Conservation (phyloP, 2,113 vertebrate species). For the Struthidea cinerea region DNA sequence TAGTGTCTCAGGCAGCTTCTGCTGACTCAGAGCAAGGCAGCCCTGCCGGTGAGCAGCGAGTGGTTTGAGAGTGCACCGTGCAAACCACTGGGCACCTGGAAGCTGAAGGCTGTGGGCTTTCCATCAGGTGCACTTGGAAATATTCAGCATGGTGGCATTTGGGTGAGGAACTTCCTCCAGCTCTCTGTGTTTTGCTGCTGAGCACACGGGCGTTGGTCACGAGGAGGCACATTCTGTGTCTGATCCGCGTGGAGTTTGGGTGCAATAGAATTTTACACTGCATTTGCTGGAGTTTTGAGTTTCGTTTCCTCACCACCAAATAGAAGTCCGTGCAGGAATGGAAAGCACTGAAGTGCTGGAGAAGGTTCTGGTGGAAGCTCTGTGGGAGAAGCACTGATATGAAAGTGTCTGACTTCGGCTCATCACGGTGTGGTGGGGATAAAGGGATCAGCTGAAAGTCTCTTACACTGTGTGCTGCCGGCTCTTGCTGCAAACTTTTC, state of each 20-base stretch:
- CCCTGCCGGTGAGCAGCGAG: fast-evolving
- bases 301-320: not conserved
- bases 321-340: not conserved
- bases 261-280: not conserved
- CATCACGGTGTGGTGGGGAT: not conserved
- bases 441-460: not conserved
- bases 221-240: not conserved
- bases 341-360: not conserved
- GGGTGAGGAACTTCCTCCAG: not conserved
- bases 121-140: not conserved
- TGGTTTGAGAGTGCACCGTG: not conserved
- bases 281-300: not conserved
- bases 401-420: not conserved
- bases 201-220: fast-evolving
- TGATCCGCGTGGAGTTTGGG: not conserved
- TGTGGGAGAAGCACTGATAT: not conserved
- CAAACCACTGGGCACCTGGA: not conserved
- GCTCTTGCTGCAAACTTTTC: not conserved
- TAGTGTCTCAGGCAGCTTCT: not conserved
- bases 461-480: not conserved
- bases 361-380: not conserved
- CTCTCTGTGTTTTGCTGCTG: not conserved
- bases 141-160: not conserved
- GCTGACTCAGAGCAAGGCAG: not conserved
- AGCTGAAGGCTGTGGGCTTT: not conserved